These are phyloP conservation scores for Tineola bisselliella DNA, from an alignment of 2,888 invertebrate genomes.

Conservation along the genomic window DNA sequence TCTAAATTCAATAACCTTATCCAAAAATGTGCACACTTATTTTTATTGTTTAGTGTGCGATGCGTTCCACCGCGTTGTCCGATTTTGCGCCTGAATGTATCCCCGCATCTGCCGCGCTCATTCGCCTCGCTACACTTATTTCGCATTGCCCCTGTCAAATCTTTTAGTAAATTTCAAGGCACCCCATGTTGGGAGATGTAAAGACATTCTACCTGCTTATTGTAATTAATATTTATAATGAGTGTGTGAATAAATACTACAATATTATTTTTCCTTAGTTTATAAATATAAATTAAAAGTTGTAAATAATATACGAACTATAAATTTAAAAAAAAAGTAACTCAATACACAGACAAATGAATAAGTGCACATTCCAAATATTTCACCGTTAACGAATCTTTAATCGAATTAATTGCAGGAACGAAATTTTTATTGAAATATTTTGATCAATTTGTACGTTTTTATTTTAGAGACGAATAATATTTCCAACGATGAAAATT, in stretches of 20 bases:
- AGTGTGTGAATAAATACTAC: too few relatives aligned
- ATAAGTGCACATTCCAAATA: neutral
- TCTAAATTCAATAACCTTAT: neutral
- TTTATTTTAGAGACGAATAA: neutral
- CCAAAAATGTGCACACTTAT: neutral
- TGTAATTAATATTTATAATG: too few relatives aligned
- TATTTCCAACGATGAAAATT: neutral
- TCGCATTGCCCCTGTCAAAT: constrained; percentile 23
- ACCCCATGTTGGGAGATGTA: neutral
- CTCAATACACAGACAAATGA: too few relatives aligned
- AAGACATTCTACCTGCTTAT: neutral
- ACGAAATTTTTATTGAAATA: neutral
- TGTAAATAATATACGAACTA: too few relatives aligned
- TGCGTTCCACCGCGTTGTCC: constrained; percentile 15
- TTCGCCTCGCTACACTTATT: constrained; percentile 21
- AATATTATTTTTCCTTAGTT: too few relatives aligned
- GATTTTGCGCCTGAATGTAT: constrained; percentile 48
- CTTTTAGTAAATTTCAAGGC: constrained; percentile 16
- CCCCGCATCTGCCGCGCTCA: constrained; percentile 40
- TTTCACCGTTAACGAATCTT: neutral
- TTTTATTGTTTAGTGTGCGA: neutral
- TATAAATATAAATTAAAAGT: too few relatives aligned
- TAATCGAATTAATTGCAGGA: neutral
- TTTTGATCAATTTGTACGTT: neutral
- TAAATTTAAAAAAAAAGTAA: too few relatives aligned